Evolutionary conservation across 1,140 invertebrate species (phyloP), one percentile per base, ranked within the genome.

Genomic region (Apis laboriosa): DNA sequence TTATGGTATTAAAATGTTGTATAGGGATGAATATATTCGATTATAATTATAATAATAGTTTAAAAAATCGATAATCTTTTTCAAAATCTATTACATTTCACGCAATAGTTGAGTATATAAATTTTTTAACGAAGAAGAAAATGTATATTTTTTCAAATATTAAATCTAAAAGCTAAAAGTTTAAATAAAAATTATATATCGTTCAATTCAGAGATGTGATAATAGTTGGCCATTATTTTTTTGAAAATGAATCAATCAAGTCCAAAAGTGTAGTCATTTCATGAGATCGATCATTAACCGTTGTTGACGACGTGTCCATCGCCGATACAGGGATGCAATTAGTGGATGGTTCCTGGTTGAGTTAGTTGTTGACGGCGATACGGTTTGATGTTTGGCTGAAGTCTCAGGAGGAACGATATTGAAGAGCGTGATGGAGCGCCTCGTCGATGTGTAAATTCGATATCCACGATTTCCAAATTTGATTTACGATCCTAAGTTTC

Each of bases 261-360:
- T 1, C 19, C 3, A 43, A n/a, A 13, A n/a, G 7, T n/a, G 43
- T 4, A n/a, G 71, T 71, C 66, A 86, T 89, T 89, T 79, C 43
- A 61, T 28, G 64, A 61, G 75, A 78, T 75, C 56, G 77, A 19
- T 75, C 55, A 61, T 77, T 64, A 11, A 28, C 17, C 56, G 49
- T 66, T 70, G 73, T 66, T 83, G 80, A 88, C 86, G 75, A 88
- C 81, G 84, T 79, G 68, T 75, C 63, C 67, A 28, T 77, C 60
- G 84, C 80, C 72, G 58, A 51, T 71, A 49, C 61, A 58, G 66
- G 78, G 67, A 71, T 75, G 49, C 34, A 28, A 60, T 66, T 80
- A 58, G 63, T 49, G 55, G 49, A 67, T 28, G 60, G 70, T 72
- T 67, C 61, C 51, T 13, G 55, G 43, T 79, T 58, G 58, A 61